phyloP scores from a whole-genome alignment of 2,888 invertebrate genomes.

The Hirtodrosophila histrioides region DNA sequence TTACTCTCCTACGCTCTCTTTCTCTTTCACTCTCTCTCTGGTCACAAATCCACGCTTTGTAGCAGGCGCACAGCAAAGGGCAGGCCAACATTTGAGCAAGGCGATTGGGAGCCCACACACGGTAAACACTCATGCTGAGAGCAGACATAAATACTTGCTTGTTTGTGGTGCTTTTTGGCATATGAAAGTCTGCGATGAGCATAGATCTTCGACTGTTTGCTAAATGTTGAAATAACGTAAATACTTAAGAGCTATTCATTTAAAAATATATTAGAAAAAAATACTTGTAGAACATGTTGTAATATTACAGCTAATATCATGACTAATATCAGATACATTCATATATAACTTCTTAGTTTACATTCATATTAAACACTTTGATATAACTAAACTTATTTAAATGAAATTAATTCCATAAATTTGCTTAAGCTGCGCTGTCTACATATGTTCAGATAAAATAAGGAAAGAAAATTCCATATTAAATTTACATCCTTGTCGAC shows the following conservation, averaged over 20 bases:
- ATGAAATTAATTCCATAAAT: too few species aligned
- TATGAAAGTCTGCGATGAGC: slow-evolving; percentile 1
- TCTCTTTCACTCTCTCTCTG: slow-evolving; percentile 29
- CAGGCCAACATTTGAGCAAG: slow-evolving; percentile 5
- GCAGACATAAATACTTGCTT: slow-evolving; percentile 3
- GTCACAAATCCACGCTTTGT: slow-evolving; percentile 7
- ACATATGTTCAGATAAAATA: too few species aligned
- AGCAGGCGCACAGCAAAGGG: slow-evolving; percentile 55
- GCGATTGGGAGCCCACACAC: slow-evolving; percentile 9
- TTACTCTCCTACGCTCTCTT: slow-evolving; percentile 23
- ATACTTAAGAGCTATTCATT: slow-evolving; percentile 8
- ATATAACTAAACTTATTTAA: too few species aligned
- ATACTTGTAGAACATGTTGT: too few species aligned
- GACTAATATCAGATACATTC: too few species aligned
- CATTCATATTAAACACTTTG: too few species aligned
- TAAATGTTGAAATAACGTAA: background rate
- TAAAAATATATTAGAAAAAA: too few species aligned
- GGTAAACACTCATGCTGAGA: slow-evolving; percentile 20
- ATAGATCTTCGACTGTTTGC: background rate
- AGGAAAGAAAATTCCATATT: background rate
- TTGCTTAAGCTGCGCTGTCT: too few species aligned
- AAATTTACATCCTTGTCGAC: slow-evolving; percentile 11
- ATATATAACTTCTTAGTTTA: too few species aligned
- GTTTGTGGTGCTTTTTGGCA: background rate
- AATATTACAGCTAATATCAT: too few species aligned